Percentiles rank a stretch among this genome's conserved stretches.
phyloP scores from a whole-genome alignment of 92 coral and sea anemone genomes.

The Blastomussa wellsi region DNA sequence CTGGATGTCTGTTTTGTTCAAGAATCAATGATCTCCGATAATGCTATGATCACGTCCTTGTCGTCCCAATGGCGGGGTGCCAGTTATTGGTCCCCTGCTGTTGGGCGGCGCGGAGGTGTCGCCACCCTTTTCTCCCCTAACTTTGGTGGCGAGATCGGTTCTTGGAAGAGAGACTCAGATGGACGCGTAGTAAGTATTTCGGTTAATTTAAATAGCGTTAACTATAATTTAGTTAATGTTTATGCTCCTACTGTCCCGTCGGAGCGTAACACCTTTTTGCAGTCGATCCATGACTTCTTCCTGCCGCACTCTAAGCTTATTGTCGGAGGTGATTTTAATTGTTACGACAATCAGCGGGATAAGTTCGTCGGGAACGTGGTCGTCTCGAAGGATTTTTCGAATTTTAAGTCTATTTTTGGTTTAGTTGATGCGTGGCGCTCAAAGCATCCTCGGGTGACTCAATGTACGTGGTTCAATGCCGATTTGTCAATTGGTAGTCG shows the following conservation, averaged over 20 bases:
- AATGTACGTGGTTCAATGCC: conserved; percentile 26
- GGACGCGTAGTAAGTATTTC: conserved; percentile 18
- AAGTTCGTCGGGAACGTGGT: conserved; percentile 26
- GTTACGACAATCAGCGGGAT: conserved; percentile 17
- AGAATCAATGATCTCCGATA: not conserved
- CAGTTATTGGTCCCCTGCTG: not conserved
- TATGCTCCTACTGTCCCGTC: conserved; percentile 41
- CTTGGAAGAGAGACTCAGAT: conserved; percentile 2
- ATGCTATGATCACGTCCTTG: not conserved
- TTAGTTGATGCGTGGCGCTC: conserved; percentile 36
- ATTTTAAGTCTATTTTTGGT: not conserved
- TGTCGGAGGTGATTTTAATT: conserved; percentile 50
- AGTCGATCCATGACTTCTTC: conserved; percentile 13
- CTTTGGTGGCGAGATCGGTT: not conserved
- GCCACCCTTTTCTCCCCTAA: not conserved
- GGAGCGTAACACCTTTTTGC: conserved; percentile 34
- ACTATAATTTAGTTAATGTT: conserved; percentile 15
- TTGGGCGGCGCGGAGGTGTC: conserved; percentile 13
- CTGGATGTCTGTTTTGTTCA: not conserved
- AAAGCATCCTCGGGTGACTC: not conserved
- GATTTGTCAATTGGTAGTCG: not conserved
- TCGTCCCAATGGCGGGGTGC: not conserved
- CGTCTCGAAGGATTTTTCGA: not conserved
- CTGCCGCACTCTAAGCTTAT: not conserved
- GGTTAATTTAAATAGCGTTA: not conserved